Evolutionary conservation across 2,888 invertebrate species (phyloP).

Genomic region (Nemoura dubitans): DNA sequence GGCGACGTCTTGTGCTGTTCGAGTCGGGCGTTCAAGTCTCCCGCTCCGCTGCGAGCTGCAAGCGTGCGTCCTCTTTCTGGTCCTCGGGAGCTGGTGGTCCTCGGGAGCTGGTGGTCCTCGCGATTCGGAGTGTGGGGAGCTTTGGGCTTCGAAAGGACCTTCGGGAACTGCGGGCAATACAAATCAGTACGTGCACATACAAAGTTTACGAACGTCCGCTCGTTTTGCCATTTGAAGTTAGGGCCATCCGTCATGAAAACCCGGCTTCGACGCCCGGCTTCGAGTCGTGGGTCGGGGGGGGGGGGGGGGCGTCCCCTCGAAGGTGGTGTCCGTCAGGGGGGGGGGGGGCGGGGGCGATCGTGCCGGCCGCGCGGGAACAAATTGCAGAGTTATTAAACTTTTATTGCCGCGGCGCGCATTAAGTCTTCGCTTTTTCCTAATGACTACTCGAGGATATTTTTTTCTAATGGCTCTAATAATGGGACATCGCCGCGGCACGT

Average conservation of each 20-base stretch:
- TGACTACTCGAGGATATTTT: not conserved
- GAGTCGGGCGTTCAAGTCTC: not conserved
- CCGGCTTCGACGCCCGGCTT: not conserved
- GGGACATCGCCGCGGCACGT: conserved; percentile 16
- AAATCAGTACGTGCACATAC: too few relatives aligned
- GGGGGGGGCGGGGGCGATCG: not conserved
- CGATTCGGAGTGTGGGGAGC: too few relatives aligned
- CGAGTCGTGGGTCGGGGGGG: not conserved
- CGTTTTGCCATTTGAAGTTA: too few relatives aligned
- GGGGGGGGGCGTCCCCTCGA: not conserved
- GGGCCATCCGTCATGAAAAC: too few relatives aligned
- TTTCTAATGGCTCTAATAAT: conserved; percentile 24
- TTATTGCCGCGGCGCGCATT: not conserved
- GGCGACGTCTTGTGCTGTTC: not conserved
- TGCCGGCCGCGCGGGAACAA: not conserved
- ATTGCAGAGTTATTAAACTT: conserved; percentile 15
- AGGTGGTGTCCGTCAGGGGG: too few relatives aligned
- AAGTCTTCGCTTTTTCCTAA: conserved; percentile 1
- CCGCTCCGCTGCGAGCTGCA: too few relatives aligned
- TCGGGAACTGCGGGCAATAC: too few relatives aligned
- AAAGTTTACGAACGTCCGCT: too few relatives aligned
- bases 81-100: too few relatives aligned
- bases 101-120: too few relatives aligned
- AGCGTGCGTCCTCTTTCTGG: too few relatives aligned
- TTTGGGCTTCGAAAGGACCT: too few relatives aligned